phyloP scores from a whole-genome alignment of 2,113 vertebrate species.

The Aldabrachelys gigantea region DNA sequence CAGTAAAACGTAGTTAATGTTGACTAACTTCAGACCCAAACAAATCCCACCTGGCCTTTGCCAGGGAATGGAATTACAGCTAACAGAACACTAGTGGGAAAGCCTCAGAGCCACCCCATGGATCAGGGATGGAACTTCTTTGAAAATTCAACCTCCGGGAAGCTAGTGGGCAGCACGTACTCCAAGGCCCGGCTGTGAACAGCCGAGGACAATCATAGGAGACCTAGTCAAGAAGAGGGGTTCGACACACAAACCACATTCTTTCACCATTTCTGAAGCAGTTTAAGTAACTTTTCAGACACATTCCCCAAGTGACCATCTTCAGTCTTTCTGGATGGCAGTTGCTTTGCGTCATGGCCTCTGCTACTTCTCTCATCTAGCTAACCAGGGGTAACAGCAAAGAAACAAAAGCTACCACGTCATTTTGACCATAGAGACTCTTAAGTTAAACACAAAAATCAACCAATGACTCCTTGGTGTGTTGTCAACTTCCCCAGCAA shows the following conservation, averaged over 20 bases:
- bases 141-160: accelerated
- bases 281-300: background rate
- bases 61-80: background rate
- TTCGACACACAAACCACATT: background rate
- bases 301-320: accelerated
- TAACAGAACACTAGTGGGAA: no score
- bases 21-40: accelerated
- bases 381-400: no score
- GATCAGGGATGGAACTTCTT: accelerated
- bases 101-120: no score
- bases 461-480: background rate
- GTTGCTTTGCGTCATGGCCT: background rate
- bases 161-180: accelerated
- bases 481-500: background rate
- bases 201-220: background rate
- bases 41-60: background rate
- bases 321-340: background rate
- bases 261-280: background rate
- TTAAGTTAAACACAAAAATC: background rate
- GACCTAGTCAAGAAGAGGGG: background rate
- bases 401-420: background rate
- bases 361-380: no score
- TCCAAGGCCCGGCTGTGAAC: background rate
- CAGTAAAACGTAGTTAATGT: background rate
- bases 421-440: background rate